Evolutionary conservation across 2,888 invertebrate species (phyloP), one percentile per base, ranked within the genome.

Genomic region (Oscheius sp.): DNA sequence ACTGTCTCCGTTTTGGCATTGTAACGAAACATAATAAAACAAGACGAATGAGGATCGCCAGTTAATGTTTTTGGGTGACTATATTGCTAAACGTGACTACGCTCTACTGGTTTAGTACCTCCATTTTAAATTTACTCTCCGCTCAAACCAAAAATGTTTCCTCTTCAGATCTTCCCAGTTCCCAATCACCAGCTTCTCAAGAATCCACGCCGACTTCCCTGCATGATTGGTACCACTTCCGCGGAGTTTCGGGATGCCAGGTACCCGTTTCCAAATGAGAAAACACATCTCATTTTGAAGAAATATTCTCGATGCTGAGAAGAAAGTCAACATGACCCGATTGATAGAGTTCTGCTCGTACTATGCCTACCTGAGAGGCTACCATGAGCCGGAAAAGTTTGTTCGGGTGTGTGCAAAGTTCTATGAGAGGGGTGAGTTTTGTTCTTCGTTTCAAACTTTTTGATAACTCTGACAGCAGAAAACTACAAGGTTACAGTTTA

Each of bases 331-430:
- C 21, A n/a, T 21, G 1, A 42, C 53, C 1, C 10, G 55, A 33
- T 13, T 68, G 35, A 29, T 13, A 2, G 55, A 68, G 5, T 21
- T 55, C 35, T 68, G 68, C 37, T 35, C 68, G 9, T 9, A 35
- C 29, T 9, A 51, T 10, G 68, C 32, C 42, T 68, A 68, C 29
- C n/a, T 9, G 11, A 53, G 55, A 33, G 37, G 29, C 2, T 68
- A 55, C 42, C n/a, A 68, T 1, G n/a, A 37, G 11, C 68, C 68
- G 4, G 68, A 68, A n/a, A 53, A 33, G 35, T 68, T 68, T 53
- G 42, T 37, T 1, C 21, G 37, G 21, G 68, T 21, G 32, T 68
- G 68, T 29, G 11, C 7, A 4, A 55, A 68, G 33, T 53, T 37
- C 53, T 68, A 68, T 29, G 33, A 21, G 3, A 35, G 55, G 33